These are phyloP conservation scores for Chamaedrilus cognettii DNA, from an alignment of 2,888 invertebrate genomes.

Conservation along the genomic window DNA sequence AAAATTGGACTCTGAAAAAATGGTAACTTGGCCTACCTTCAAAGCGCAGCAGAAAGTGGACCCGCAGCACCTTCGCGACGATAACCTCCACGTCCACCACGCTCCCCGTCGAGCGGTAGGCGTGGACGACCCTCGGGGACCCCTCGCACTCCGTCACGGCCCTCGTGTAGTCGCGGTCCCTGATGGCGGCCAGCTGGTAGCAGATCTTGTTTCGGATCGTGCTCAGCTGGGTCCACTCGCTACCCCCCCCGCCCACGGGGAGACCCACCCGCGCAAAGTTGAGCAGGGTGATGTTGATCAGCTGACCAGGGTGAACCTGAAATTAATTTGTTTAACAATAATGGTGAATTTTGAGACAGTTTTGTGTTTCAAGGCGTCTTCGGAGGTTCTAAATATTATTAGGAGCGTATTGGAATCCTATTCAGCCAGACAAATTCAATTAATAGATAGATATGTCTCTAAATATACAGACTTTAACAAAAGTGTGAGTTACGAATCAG, in stretches of 20 bases:
- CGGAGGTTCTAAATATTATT: too few species aligned
- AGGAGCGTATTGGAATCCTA: too few species aligned
- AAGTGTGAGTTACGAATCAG: too few species aligned
- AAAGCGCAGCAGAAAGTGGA: constrained; percentile 18
- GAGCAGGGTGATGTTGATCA: constrained; percentile 22
- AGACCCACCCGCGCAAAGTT: constrained; percentile 16
- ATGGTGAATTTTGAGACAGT: too few species aligned
- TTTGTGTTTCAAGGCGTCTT: too few species aligned
- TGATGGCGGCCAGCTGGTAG: constrained; percentile 23
- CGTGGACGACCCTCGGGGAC: constrained; percentile 18
- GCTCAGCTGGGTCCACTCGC: not conserved
- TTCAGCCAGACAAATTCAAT: too few species aligned
- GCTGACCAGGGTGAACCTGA: constrained; percentile 12
- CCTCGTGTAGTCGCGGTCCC: constrained; percentile 14
- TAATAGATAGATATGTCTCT: too few species aligned
- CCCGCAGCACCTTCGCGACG: not conserved
- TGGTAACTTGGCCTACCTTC: constrained; percentile 21
- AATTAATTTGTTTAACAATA: too few species aligned
- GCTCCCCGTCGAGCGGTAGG: constrained; percentile 14
- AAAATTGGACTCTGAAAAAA: not conserved
- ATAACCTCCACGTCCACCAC: constrained; percentile 19
- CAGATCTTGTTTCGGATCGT: constrained; percentile 19
- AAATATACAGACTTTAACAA: too few species aligned
- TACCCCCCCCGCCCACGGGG: not conserved
- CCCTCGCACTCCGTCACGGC: constrained; percentile 26